phyloP scores from a whole-genome alignment of 2,113 vertebrate genomes.

The Pangasianodon gigas region DNA sequence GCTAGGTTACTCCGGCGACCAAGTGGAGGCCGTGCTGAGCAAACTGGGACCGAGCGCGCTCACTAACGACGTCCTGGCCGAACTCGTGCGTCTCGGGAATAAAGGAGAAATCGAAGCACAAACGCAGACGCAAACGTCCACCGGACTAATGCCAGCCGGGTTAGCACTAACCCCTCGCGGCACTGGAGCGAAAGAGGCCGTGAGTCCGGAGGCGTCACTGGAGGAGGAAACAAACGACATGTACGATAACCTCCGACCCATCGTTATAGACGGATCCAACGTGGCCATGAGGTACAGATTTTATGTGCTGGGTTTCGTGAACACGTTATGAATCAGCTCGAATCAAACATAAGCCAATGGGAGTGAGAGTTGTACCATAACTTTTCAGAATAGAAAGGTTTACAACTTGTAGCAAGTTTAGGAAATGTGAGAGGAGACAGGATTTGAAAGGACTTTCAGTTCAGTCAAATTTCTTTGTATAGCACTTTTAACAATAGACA shows the following conservation, averaged over 20 bases:
- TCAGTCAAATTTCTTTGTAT: too few species aligned
- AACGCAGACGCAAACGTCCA: slow-evolving; percentile 54
- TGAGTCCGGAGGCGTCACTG: slow-evolving; percentile 87
- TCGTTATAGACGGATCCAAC: slow-evolving; percentile 96
- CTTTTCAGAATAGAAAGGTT: neutral
- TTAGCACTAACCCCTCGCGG: slow-evolving; percentile 69
- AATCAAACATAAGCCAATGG: neutral
- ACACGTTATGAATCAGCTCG: accelerated
- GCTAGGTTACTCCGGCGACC: slow-evolving; percentile 91
- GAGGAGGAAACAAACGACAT: slow-evolving; percentile 88
- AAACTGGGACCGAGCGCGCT: slow-evolving; percentile 91
- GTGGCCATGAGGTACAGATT: slow-evolving; percentile 93
- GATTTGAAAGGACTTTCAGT: too few species aligned
- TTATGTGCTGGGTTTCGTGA: neutral
- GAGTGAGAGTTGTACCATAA: neutral
- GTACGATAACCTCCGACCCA: slow-evolving; percentile 89
- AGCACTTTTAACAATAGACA: too few species aligned
- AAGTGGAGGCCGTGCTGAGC: slow-evolving; percentile 91
- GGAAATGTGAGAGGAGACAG: neutral
- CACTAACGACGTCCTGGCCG: slow-evolving; percentile 94
- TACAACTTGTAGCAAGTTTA: neutral
- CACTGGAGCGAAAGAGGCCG: slow-evolving; percentile 79
- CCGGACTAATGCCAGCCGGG: slow-evolving; percentile 47
- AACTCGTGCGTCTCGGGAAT: slow-evolving; percentile 93
- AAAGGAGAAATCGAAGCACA: slow-evolving; percentile 88